A percentile compares a stretch with the other conserved stretches of the same genome.
Conservation (phyloP, 2,888 invertebrate species). For the Epicampocera succincta region DNA sequence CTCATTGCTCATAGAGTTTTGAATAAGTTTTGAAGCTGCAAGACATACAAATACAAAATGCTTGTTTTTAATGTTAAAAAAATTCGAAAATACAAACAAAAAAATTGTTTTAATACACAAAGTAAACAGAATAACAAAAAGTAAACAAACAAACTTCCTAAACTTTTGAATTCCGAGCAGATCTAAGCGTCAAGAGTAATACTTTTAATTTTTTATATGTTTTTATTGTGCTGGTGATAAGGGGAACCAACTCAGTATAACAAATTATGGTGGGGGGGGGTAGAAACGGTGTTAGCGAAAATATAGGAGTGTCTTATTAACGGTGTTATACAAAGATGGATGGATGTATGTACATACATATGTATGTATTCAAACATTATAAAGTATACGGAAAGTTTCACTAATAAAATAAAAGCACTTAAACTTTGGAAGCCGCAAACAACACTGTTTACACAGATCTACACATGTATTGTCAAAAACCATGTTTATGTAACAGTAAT, state of each 20-base stretch:
- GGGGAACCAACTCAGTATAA: not conserved
- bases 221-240: too few relatives aligned
- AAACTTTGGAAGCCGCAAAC: too few relatives aligned
- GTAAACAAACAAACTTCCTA: not conserved
- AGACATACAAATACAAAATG: constrained; percentile 21
- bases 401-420: too few relatives aligned
- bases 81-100: not conserved
- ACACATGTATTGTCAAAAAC: too few relatives aligned
- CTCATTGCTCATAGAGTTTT: constrained; percentile 73
- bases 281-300: not conserved
- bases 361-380: too few relatives aligned
- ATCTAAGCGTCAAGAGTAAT: not conserved
- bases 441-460: too few relatives aligned
- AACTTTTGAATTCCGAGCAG: not conserved
- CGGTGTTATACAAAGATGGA: constrained; percentile 7
- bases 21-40: constrained; percentile 19
- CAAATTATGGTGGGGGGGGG: constrained; percentile 47
- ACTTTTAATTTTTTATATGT: too few relatives aligned
- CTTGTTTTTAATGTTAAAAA: constrained; percentile 8
- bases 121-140: too few relatives aligned
- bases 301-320: constrained; percentile 45
- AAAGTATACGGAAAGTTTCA: too few relatives aligned
- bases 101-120: constrained; percentile 12
- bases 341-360: constrained; percentile 4
- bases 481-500: too few relatives aligned